Conservation (phyloP, 2,888 invertebrate genomes). For the Pandemis heparana region DNA sequence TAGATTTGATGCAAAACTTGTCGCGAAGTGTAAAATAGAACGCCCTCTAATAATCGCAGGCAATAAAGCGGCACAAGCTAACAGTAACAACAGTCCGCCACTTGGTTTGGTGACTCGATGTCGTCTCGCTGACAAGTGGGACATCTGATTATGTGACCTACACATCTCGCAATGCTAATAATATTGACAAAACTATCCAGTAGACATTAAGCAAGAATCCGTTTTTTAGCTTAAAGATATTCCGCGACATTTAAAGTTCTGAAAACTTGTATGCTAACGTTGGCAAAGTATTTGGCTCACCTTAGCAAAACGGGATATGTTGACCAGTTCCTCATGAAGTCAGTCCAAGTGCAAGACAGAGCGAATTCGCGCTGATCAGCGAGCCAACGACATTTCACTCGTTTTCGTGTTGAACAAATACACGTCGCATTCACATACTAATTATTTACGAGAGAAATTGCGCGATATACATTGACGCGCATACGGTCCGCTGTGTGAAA, state of each 20-base stretch:
- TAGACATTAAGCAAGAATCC: slow-evolving; percentile 17
- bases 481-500: slow-evolving; percentile 67
- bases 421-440: slow-evolving; percentile 82
- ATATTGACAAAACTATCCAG: slow-evolving; percentile 12
- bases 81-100: slow-evolving; percentile 74
- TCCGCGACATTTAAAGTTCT: slow-evolving; percentile 8
- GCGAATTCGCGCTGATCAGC: slow-evolving; percentile 64
- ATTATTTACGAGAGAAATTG: slow-evolving; percentile 76
- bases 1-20: slow-evolving; percentile 27
- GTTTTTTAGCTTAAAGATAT: slow-evolving; percentile 7
- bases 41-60: slow-evolving; percentile 56
- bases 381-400: slow-evolving; percentile 79
- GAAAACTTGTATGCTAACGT: slow-evolving; percentile 1
- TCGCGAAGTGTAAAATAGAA: slow-evolving; percentile 44
- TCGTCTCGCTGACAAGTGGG: slow-evolving; percentile 75
- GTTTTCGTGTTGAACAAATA: slow-evolving; percentile 72
- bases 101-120: slow-evolving; percentile 69
- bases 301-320: slow-evolving; percentile 61
- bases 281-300: slow-evolving; percentile 53
- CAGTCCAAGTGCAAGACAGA: slow-evolving; percentile 62
- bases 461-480: slow-evolving; percentile 71
- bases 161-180: slow-evolving; percentile 51
- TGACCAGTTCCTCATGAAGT: slow-evolving; percentile 77
- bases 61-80: slow-evolving; percentile 68
- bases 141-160: slow-evolving; percentile 77